Evolutionary conservation across 2,797 vertebrate genomes (phyloP), one percentile per base, ranked within the genome.

Genomic region (Podarcis lilfordi): DNA sequence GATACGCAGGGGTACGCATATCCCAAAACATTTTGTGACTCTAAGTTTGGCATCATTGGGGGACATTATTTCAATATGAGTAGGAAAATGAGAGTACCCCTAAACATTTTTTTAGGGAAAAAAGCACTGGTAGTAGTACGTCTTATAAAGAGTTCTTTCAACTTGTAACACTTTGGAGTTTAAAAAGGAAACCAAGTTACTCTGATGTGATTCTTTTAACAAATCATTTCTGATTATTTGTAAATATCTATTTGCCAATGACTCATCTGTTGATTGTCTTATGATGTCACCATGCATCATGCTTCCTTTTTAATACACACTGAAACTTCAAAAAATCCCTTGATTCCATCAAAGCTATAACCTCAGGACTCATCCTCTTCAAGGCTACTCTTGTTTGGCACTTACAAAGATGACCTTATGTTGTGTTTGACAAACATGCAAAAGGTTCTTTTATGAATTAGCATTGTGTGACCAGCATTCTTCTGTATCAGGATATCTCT

Each of bases 391-490:
- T 72, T 61, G 19, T 59, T 72, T 80, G 35, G 68, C 7, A 72
- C 35, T 77, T 80, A 37, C 35, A 40, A 68, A 13, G 27, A 40
- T 86, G 66, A 21, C 9, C 10, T 61, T 19, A 15, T 68, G 32
- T 7, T 4, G 23, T 2, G 40, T 55, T 15, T 3, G n/a, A 78
- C 40, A 29, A 59, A 40, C 10, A 61, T 13, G 55, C 35, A 75
- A n/a, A 80, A 74, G 6, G 32, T 86, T 55, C 32, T 82, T 43
- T 74, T 21, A 77, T 68, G 35, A 81, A 32, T 59, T 29, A 91
- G 71, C 32, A 89, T 43, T 6, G 90, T 69, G 89, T 85, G 40
- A 82, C 55, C 82, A 74, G 59, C 74, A 25, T 88, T 71, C 3
- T 0, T 5, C 45, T 86, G 2, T 84, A 15, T 71, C 35, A 77